These are phyloP conservation scores for Globodera rostochiensis DNA, from an alignment of 1,140 invertebrate genomes.

Conservation along the genomic window DNA sequence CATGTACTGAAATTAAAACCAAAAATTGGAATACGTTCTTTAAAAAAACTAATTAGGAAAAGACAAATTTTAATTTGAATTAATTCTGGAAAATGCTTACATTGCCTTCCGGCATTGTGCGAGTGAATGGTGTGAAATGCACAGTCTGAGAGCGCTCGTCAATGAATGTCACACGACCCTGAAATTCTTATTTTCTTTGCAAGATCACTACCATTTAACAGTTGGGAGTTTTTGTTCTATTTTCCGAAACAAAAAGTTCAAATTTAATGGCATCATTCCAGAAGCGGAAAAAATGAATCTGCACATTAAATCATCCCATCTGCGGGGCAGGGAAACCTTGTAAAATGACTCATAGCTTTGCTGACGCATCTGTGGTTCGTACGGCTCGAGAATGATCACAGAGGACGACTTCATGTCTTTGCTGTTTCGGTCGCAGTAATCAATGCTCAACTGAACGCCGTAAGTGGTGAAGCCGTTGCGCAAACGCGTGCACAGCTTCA, in stretches of 20 bases:
- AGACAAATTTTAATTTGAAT: too few relatives aligned
- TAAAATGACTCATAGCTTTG: not conserved
- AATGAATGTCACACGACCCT: slow-evolving; percentile 20
- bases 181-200: not conserved
- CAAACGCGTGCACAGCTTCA: not conserved
- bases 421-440: slow-evolving; percentile 29
- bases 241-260: too few relatives aligned
- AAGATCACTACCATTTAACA: too few relatives aligned
- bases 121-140: slow-evolving; percentile 7
- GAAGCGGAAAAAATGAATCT: too few relatives aligned
- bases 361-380: not conserved
- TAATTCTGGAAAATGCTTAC: not conserved
- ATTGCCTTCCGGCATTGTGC: not conserved
- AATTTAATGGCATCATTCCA: too few relatives aligned
- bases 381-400: not conserved
- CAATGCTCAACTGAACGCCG: slow-evolving; percentile 19
- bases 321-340: not conserved
- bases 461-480: slow-evolving; percentile 7
- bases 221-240: too few relatives aligned
- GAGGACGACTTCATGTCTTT: not conserved
- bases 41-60: too few relatives aligned
- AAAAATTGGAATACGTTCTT: too few relatives aligned
- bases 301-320: too few relatives aligned
- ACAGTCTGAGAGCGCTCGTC: slow-evolving; percentile 7
- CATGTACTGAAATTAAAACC: not conserved